phyloP scores from a whole-genome alignment of 2,888 invertebrate species.

The Atherix ibis region DNA sequence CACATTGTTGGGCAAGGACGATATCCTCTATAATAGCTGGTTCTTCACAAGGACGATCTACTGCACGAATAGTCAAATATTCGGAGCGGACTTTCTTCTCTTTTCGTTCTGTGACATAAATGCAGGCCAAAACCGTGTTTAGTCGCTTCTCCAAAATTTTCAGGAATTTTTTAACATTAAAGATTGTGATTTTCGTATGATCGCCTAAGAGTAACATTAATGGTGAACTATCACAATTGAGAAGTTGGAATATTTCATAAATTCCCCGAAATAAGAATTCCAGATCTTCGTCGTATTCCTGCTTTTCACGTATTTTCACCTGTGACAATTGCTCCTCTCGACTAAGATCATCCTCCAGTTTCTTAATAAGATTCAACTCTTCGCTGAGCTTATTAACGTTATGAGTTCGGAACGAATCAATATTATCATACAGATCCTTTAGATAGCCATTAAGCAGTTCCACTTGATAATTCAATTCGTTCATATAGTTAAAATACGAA shows the following conservation, averaged over 20 bases:
- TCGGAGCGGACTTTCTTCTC: conserved; percentile 15
- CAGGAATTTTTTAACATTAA: conserved; percentile 38
- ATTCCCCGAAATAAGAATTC: conserved; percentile 20
- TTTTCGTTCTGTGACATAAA: conserved; percentile 27
- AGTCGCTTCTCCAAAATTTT: conserved; percentile 37
- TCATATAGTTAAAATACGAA: conserved; percentile 30
- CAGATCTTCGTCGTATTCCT: conserved; percentile 18
- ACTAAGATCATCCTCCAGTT: conserved; percentile 16
- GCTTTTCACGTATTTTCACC: conserved; percentile 10
- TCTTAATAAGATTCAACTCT: conserved; percentile 19
- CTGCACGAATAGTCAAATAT: conserved; percentile 26
- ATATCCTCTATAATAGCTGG: conserved; percentile 37
- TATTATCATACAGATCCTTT: conserved; percentile 24
- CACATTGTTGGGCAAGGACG: conserved; percentile 29
- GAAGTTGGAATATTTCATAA: conserved; percentile 27
- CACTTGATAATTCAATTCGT: conserved; percentile 28
- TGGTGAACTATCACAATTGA: conserved; percentile 36
- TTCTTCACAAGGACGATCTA: conserved; percentile 21
- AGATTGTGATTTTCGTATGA: conserved; percentile 40
- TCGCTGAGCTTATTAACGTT: conserved; percentile 18
- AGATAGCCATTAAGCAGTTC: conserved; percentile 24
- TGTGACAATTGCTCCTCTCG: conserved; percentile 17
- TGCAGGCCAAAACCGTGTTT: conserved; percentile 37
- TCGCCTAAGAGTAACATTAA: conserved; percentile 37
- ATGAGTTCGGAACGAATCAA: conserved; percentile 17